Evolutionary conservation across 92 coral and sea anemone species (phyloP).

Genomic region (Porites rus): DNA sequence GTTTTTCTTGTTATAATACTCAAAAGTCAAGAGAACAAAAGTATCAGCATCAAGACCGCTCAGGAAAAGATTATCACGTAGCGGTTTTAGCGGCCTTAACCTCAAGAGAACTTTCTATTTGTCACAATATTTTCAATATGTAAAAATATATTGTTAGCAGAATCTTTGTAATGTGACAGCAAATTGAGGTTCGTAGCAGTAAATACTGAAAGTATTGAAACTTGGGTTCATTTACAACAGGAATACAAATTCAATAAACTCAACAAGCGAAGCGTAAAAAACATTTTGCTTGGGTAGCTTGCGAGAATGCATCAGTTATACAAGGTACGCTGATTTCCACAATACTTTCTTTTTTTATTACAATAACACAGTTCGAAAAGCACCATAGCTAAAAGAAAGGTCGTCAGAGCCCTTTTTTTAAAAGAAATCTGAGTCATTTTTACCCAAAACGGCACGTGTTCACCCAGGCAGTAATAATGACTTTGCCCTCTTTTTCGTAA

Average conservation of each 20-base stretch:
- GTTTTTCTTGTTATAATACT: too few relatives aligned
- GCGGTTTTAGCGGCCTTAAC: not conserved
- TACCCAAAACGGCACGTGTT: too few relatives aligned
- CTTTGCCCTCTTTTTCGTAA: too few relatives aligned
- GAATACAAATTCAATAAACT: not conserved
- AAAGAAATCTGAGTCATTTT: too few relatives aligned
- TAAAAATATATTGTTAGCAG: not conserved
- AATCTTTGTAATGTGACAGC: not conserved
- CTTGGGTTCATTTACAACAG: not conserved
- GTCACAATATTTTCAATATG: not conserved
- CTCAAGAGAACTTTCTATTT: not conserved
- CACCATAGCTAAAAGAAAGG: too few relatives aligned
- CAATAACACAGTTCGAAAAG: not conserved
- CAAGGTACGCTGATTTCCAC: not conserved
- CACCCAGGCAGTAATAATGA: not conserved
- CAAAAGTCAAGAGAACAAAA: not conserved
- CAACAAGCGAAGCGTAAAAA: constrained; percentile 24
- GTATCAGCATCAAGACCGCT: not conserved
- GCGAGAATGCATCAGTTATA: not conserved
- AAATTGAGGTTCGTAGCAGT: not conserved
- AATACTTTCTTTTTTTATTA: not conserved
- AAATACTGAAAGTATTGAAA: too few relatives aligned
- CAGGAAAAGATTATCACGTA: not conserved
- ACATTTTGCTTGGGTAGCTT: not conserved
- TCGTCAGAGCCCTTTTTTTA: too few relatives aligned